phyloP scores from a whole-genome alignment of 2,797 vertebrate species.

The Pangasius macronema region DNA sequence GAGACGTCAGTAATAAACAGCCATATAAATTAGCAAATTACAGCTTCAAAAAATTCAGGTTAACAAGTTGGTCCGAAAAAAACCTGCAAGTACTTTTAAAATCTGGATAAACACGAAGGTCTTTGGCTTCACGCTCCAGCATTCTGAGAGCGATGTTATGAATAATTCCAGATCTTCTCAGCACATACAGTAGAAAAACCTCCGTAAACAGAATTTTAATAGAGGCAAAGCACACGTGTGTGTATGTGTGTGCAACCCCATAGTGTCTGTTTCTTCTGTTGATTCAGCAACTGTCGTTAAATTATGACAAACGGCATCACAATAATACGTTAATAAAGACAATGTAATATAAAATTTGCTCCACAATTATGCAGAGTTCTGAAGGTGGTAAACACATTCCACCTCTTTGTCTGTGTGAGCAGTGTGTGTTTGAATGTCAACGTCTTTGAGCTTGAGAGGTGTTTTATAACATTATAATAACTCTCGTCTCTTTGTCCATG shows the following conservation, averaged over 20 bases:
- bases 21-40: not conserved
- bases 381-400: constrained; percentile 6
- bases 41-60: not conserved
- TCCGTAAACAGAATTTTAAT: constrained; percentile 11
- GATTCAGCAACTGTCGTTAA: constrained; percentile 47
- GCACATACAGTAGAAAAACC: not conserved
- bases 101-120: not conserved
- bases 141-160: not conserved
- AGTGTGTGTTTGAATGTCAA: constrained; percentile 2
- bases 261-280: constrained; percentile 27
- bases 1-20: not conserved
- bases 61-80: not conserved
- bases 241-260: not conserved
- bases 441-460: constrained; percentile 1
- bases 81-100: not conserved
- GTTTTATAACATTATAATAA: constrained; percentile 17
- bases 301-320: constrained; percentile 20
- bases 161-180: not conserved
- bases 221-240: not conserved
- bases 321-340: constrained; percentile 16
- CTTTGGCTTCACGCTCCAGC: not conserved
- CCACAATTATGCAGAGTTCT: constrained; percentile 8
- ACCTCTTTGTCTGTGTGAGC: constrained; percentile 26
- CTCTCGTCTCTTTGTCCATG: not conserved
- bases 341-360: not conserved